phyloP scores from a whole-genome alignment of 2,797 vertebrate genomes.

The Phylloscopus collybita region DNA sequence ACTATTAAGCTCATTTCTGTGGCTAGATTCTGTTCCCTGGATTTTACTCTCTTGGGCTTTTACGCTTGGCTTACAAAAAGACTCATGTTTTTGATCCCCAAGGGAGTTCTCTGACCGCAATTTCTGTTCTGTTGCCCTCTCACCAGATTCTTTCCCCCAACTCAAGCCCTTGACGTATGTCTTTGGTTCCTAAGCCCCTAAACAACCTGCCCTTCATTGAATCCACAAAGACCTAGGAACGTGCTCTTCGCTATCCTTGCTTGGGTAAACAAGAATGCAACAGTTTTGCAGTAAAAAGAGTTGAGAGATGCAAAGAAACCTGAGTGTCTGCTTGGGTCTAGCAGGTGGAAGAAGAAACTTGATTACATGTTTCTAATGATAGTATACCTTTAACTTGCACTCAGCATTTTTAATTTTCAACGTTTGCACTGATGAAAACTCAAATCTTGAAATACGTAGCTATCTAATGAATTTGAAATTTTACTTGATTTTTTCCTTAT shows the following conservation, averaged over 20 bases:
- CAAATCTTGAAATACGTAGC: not conserved
- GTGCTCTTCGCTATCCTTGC: not conserved
- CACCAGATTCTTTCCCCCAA: rapidly evolving
- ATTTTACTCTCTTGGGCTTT: not conserved
- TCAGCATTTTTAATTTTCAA: not conserved
- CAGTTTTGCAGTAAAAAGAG: not conserved
- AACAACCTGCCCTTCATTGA: not conserved
- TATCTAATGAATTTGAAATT: not conserved
- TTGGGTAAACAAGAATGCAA: not conserved
- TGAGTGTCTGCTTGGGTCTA: not conserved
- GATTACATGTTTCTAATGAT: not conserved
- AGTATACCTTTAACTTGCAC: not conserved
- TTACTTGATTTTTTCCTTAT: not conserved
- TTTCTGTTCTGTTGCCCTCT: not conserved
- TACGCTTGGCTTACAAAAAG: not conserved
- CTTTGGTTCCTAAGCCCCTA: not conserved
- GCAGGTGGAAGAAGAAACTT: not conserved
- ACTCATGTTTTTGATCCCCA: not conserved
- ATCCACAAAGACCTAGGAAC: not conserved
- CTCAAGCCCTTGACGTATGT: not conserved
- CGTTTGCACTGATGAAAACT: not conserved
- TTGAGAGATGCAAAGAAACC: not conserved
- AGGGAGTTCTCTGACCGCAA: rapidly evolving
- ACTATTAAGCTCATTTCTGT: not conserved
- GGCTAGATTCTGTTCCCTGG: not conserved